Evolutionary conservation across 1,140 invertebrate genomes (phyloP).

Genomic region (Brachionus calyciflorus): DNA sequence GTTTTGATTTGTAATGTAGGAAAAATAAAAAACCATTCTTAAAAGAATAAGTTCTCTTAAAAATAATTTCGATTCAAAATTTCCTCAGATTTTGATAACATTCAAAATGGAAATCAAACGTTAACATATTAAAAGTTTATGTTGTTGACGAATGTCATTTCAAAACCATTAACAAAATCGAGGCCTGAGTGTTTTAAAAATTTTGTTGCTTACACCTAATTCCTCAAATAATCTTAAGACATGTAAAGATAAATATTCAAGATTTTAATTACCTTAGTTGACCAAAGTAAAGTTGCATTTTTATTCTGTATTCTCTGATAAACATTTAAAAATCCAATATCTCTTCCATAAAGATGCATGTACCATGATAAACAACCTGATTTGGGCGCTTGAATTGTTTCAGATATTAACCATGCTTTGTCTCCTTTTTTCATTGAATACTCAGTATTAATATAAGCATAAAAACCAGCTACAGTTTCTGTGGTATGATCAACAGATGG

Average conservation of each 20-base stretch:
- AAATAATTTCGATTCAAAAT: too few species aligned
- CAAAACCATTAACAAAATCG: too few species aligned
- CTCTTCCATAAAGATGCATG: constrained; percentile 55
- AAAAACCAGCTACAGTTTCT: constrained; percentile 45
- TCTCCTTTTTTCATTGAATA: not conserved
- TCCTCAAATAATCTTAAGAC: not conserved
- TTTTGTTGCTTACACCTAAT: too few species aligned
- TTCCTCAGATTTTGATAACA: too few species aligned
- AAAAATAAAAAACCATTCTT: too few species aligned
- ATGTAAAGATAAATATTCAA: not conserved
- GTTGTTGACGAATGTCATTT: too few species aligned
- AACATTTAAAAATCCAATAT: constrained; percentile 52
- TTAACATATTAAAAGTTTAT: too few species aligned
- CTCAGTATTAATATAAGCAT: constrained; percentile 49
- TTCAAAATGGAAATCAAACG: too few species aligned
- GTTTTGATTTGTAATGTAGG: too few species aligned
- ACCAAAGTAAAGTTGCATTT: not conserved
- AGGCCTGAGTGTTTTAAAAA: too few species aligned
- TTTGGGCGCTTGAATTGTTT: constrained; percentile 47
- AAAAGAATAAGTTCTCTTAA: too few species aligned
- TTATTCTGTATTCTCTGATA: constrained; percentile 48
- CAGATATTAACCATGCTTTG: constrained; percentile 26
- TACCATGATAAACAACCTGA: not conserved
- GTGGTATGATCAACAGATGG: constrained; percentile 52
- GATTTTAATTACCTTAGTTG: not conserved